Base-by-base conservation (phyloP, 53 echinoderm and acorn worm genomes). In the Mesocentrotus franciscanus region DNA sequence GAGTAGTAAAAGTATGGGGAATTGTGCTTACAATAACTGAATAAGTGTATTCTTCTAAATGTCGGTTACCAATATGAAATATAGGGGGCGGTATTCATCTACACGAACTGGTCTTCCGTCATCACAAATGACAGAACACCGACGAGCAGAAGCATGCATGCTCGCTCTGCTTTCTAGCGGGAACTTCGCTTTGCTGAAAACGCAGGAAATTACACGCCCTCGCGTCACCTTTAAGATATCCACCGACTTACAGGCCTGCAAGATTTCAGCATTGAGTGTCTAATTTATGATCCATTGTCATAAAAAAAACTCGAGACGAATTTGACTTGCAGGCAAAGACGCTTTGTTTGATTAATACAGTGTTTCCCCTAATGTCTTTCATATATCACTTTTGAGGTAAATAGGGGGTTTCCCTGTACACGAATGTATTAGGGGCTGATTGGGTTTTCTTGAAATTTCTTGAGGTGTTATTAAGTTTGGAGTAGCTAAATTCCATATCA, bases 181-280 rank as follows among this genome's bases (percentile, higher is more conserved):
- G 75, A n/a, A 75, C 14, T 79, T 39, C 17, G 20, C 74, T 29
- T 8, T 27, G 2, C 27, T 74, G 29, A 74, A 30, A 12, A 32
- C 36, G 22, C 81, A 81, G 81, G 81, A 81, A 81, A 81, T 81
- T 81, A 20, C 18, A 42, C 42, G 42, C 42, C 81, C 81, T 81
- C 36, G 42, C 42, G 17, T 42, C 33, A 76, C 33, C 30, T 27
- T 33, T 33, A 30, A 18, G 36, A 81, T 3, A 81, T 20, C 42
- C 42, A 9, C 42, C 20, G 18, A 42, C 8, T 39, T 81, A 36
- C 42, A 81, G 42, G 81, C 81, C 20, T 36, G 16, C 20, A 3
- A 20, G 36, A 7, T 81, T 42, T 18, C 15, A 42, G 16, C 42
- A 20, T 42, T 81, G 14, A 14, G 30, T 76, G 0, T 13, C 33